Conservation (phyloP, 2,888 invertebrate genomes). For the Podabrus alpinus region DNA sequence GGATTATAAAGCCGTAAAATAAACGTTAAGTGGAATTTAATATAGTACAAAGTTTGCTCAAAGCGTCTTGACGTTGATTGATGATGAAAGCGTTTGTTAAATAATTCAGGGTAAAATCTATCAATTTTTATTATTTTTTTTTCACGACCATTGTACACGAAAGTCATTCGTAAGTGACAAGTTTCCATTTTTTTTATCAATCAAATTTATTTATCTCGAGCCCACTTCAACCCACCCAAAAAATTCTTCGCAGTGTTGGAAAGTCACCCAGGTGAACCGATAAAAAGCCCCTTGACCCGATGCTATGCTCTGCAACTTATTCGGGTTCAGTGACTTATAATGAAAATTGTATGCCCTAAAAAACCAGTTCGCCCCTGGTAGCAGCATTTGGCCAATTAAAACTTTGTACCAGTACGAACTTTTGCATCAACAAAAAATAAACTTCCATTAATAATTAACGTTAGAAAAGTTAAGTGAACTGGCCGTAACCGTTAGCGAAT, state of each 20-base stretch:
- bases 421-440: background rate
- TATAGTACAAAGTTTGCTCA: slow-evolving; percentile 35
- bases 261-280: background rate
- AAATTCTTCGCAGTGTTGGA: background rate
- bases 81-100: slow-evolving; percentile 27
- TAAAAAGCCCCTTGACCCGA: background rate
- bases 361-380: background rate
- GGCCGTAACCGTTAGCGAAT: background rate
- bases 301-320: background rate
- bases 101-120: slow-evolving; percentile 11
- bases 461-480: background rate
- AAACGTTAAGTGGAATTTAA: slow-evolving; percentile 19
- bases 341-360: background rate
- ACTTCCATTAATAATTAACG: background rate
- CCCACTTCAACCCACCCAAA: background rate
- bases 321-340: background rate
- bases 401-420: background rate
- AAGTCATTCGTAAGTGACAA: background rate
- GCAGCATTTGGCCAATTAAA: background rate
- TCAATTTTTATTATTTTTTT: slow-evolving; percentile 23
- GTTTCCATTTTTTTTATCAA: background rate
- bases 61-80: slow-evolving; percentile 34
- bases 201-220: background rate
- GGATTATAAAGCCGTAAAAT: slow-evolving; percentile 3
- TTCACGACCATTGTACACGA: slow-evolving; percentile 9